phyloP scores from a whole-genome alignment of 1,140 invertebrate genomes.

The Akabosia matsudoensis region DNA sequence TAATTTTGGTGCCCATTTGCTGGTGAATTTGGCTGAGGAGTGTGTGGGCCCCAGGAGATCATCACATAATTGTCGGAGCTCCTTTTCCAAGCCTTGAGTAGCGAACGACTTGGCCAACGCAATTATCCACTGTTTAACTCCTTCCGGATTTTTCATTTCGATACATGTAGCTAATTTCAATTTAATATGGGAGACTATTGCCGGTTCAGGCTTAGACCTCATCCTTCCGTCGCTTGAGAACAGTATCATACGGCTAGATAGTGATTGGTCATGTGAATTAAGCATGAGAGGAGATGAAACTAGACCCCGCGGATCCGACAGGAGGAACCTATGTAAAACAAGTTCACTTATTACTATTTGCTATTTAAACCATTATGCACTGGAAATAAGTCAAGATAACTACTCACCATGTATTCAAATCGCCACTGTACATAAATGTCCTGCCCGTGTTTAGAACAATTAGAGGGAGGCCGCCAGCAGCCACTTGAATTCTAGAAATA shows the following conservation, averaged over 20 bases:
- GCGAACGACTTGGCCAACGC: slow-evolving; percentile 39
- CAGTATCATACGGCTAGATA: neutral
- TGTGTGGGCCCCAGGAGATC: slow-evolving; percentile 71
- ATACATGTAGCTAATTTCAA: slow-evolving; percentile 33
- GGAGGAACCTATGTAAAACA: slow-evolving; percentile 35
- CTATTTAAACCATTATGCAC: neutral
- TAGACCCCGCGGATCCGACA: slow-evolving; percentile 24
- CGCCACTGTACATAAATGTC: slow-evolving; percentile 64
- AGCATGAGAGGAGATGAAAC: slow-evolving; percentile 24
- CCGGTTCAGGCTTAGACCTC: neutral
- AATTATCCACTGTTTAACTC: slow-evolving; percentile 32
- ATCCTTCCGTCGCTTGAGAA: neutral
- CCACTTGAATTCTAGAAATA: slow-evolving; percentile 60
- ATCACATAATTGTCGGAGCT: slow-evolving; percentile 66
- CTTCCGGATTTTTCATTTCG: slow-evolving; percentile 27
- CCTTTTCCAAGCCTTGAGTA: slow-evolving; percentile 60
- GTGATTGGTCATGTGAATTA: neutral
- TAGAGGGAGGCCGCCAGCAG: slow-evolving; percentile 62
- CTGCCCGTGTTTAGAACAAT: slow-evolving; percentile 65
- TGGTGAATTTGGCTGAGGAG: slow-evolving; percentile 53
- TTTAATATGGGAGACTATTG: slow-evolving; percentile 35
- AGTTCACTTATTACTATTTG: neutral
- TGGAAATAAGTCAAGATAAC: neutral
- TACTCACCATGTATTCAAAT: slow-evolving; percentile 64
- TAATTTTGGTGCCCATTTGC: slow-evolving; percentile 52